Conservation (phyloP, 2,888 invertebrate genomes). For the Neoascia interrupta region DNA sequence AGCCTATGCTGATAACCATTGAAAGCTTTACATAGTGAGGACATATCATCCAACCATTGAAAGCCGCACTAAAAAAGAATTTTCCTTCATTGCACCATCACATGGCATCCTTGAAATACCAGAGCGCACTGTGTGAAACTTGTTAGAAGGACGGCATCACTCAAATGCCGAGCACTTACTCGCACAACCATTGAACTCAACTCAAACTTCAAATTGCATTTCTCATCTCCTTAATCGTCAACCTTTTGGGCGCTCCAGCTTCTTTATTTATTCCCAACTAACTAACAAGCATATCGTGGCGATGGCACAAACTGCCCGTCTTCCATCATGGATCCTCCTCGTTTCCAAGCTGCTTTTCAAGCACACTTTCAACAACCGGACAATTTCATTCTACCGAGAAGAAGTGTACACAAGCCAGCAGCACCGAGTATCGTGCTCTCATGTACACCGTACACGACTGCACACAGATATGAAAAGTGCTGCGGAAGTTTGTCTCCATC, state of each 20-base stretch:
- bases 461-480: slow-evolving; percentile 63
- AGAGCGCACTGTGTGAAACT: slow-evolving; percentile 58
- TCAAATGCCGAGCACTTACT: slow-evolving; percentile 59
- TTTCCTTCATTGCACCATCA: too few species aligned
- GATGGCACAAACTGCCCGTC: slow-evolving; percentile 56
- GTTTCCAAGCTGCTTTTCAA: too few species aligned
- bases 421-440: not conserved
- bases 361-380: slow-evolving; percentile 37
- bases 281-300: slow-evolving; percentile 57
- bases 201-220: slow-evolving; percentile 63
- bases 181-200: slow-evolving; percentile 61
- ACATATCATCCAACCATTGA: too few species aligned
- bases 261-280: slow-evolving; percentile 4
- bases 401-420: not conserved
- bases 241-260: slow-evolving; percentile 34
- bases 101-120: slow-evolving; percentile 16
- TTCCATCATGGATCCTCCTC: slow-evolving; percentile 25
- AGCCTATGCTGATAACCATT: too few species aligned
- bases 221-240: slow-evolving; percentile 67
- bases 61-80: too few species aligned
- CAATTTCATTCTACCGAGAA: slow-evolving; percentile 39
- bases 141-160: slow-evolving; percentile 66
- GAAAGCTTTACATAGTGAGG: too few species aligned
- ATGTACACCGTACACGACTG: slow-evolving; percentile 41
- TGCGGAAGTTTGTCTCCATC: slow-evolving; percentile 57